Conservation (phyloP, 2,113 vertebrate species). For the Cyanistes caeruleus region DNA sequence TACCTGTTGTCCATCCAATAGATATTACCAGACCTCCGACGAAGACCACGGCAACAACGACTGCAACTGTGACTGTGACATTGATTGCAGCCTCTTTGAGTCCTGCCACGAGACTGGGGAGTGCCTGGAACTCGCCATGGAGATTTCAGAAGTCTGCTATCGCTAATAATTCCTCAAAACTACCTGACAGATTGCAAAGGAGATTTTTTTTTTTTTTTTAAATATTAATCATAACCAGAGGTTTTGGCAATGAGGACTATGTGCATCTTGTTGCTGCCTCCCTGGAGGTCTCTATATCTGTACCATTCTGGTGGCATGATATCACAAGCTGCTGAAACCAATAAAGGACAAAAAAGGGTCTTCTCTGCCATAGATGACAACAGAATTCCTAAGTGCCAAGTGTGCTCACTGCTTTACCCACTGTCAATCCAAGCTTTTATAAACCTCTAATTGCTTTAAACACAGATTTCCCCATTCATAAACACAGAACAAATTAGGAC, state of each 20-base stretch:
- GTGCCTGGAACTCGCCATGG: constrained; percentile 83
- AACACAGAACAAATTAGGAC: constrained; percentile 64
- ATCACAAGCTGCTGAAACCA: constrained; percentile 41
- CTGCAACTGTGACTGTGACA: constrained; percentile 76
- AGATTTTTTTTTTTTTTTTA: not conserved
- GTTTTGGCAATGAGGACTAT: constrained; percentile 4
- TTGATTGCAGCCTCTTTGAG: constrained; percentile 81
- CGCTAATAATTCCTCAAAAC: constrained; percentile 51
- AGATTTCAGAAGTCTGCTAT: constrained; percentile 84
- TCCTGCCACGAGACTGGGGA: constrained; percentile 80
- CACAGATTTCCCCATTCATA: constrained; percentile 45
- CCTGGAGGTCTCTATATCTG: constrained; percentile 10
- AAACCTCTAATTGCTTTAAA: constrained; percentile 28
- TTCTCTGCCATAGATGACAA: constrained; percentile 17
- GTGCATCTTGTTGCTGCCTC: constrained; percentile 26
- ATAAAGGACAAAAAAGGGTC: constrained; percentile 31
- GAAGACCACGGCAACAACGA: constrained; percentile 67
- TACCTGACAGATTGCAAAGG: not conserved
- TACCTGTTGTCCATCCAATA: constrained; percentile 78
- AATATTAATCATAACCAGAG: not conserved
- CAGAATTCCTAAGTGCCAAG: constrained; percentile 55
- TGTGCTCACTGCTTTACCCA: not conserved
- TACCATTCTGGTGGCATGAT: constrained; percentile 15
- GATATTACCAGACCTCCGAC: constrained; percentile 71
- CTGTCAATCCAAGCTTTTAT: constrained; percentile 34